Evolutionary conservation across 1,140 invertebrate species (phyloP).

Genomic region (Ceratina japonica): DNA sequence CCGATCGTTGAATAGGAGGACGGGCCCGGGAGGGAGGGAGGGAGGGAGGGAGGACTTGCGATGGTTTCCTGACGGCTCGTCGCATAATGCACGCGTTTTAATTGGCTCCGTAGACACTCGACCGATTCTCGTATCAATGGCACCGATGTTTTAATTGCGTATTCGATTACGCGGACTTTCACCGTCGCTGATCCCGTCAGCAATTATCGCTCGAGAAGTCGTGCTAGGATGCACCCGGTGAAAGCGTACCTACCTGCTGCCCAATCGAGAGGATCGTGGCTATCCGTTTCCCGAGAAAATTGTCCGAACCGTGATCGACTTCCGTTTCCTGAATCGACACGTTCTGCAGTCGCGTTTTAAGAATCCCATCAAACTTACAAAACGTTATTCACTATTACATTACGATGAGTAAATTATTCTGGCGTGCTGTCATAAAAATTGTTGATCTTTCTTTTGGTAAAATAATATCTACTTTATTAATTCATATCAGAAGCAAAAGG

Average conservation of each 20-base stretch:
- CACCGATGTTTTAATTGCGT: slow-evolving; percentile 58
- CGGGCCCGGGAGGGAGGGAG: neutral
- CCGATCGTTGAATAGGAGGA: neutral
- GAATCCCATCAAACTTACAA: neutral
- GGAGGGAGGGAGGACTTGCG: neutral
- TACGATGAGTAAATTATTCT: no score
- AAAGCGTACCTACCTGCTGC: slow-evolving; percentile 32
- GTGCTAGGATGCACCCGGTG: slow-evolving; percentile 20
- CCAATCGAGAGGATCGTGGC: slow-evolving; percentile 5
- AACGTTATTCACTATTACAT: no score
- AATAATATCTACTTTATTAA: no score
- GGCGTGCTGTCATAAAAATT: no score
- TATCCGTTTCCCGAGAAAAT: slow-evolving; percentile 16
- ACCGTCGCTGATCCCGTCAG: slow-evolving; percentile 47
- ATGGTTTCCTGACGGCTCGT: slow-evolving; percentile 41
- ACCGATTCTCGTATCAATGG: slow-evolving; percentile 62
- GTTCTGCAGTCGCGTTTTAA: neutral
- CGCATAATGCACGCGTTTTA: slow-evolving; percentile 58
- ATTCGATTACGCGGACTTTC: slow-evolving; percentile 58
- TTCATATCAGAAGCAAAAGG: no score
- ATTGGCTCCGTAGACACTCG: slow-evolving; percentile 53
- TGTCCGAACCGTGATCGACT: neutral
- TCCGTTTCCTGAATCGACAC: neutral
- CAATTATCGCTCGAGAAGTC: slow-evolving; percentile 46
- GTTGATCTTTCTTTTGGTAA: no score